Evolutionary conservation across 2,797 vertebrate genomes (phyloP), one percentile per base, ranked within the genome.

Genomic region (Leptoclinus maculatus): DNA sequence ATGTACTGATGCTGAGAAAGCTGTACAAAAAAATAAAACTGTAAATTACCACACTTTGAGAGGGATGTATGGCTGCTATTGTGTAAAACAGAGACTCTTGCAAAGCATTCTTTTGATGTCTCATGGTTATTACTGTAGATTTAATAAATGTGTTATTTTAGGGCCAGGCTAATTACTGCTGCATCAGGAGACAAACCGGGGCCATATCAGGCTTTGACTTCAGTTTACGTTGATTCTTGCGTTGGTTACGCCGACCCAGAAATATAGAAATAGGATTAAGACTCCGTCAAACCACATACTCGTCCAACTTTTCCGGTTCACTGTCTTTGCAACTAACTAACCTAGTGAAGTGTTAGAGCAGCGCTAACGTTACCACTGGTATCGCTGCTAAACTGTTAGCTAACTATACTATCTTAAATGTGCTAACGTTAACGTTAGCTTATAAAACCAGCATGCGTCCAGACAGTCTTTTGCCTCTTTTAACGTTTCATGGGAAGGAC

Each of bases 341-440:
- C 43, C 17, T 19, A 29, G 34, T n/a, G 21, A 69, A 38, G 59
- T 13, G 1, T 49, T 21, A 19, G 1, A 29, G 32, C 32, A 21
- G 13, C 5, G 36, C 43, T 47, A 71, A 59, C 39, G 66, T 43
- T 10, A 49, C 17, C 17, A 23, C 9, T 62, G 10, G 25, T 23
- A 29, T 51, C 16, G 9, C 11, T 34, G n/a, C 57, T 56, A 60
- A 79, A 81, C 29, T 47, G 25, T 41, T 29, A 72, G 70, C 51
- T 17, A 53, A 56, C 41, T 21, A 34, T 29, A 6, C 16, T 6
- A 21, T 29, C 19, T 13, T 9, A 13, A 27, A 64, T 10, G 36
- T 66, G 64, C 63, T 45, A 14, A 23, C 0, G 29, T 25, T 32
- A n/a, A 19, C 1, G 25, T 63, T 0, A 63, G 1, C 23, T n/a